Conservation (phyloP, 2,113 vertebrate species). For the Dasyprocta punctata region DNA sequence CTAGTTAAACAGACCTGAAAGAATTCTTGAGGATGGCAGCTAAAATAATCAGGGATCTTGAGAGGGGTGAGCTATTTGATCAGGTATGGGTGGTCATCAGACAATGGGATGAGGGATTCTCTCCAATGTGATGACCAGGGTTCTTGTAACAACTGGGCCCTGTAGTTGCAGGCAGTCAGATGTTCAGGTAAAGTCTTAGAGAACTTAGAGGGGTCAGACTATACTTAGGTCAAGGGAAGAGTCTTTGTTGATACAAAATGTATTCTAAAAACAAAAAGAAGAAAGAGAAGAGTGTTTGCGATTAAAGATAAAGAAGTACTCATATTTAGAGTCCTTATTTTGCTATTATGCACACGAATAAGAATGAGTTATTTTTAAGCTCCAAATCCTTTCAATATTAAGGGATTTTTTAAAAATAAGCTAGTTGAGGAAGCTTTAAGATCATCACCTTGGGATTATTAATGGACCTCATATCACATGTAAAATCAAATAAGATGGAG, state of each 20-base stretch:
- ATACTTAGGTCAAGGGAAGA: background rate
- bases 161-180: background rate
- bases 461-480: background rate
- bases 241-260: background rate
- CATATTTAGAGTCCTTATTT: constrained; percentile 9
- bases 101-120: background rate
- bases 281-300: background rate
- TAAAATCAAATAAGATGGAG: background rate
- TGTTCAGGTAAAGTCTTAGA: background rate
- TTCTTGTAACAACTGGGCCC: background rate
- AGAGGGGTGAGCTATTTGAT: background rate
- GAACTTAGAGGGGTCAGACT: background rate
- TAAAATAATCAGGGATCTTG: too few relatives aligned
- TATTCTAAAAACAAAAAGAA: background rate
- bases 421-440: background rate
- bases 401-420: background rate
- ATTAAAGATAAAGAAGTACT: background rate
- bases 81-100: too few relatives aligned
- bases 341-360: background rate
- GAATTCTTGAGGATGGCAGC: background rate
- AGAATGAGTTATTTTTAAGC: background rate
- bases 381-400: background rate
- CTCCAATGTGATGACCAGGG: background rate
- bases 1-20: background rate
- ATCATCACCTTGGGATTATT: background rate